These are phyloP conservation scores for Octopus bimaculoides DNA, from an alignment of 1,140 invertebrate genomes.

Conservation along the genomic window DNA sequence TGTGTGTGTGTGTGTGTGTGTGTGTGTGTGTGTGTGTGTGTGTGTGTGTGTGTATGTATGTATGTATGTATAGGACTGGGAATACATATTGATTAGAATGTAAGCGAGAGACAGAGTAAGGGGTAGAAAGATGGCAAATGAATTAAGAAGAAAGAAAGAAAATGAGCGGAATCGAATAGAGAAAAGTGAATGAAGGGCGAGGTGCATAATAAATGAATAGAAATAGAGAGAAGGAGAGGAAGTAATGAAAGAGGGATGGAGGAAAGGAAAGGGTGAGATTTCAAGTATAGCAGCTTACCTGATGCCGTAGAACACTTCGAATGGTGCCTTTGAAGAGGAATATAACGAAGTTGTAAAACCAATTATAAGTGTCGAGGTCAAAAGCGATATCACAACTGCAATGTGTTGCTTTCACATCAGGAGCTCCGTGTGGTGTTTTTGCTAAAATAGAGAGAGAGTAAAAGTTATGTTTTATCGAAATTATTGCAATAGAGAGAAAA, in stretches of 20 bases:
- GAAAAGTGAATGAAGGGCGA: too few species aligned
- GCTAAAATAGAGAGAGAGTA: background rate
- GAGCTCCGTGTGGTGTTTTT: background rate
- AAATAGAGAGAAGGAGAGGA: background rate
- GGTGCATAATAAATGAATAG: too few species aligned
- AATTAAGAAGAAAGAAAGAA: too few species aligned
- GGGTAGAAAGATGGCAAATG: too few species aligned
- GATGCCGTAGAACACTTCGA: background rate
- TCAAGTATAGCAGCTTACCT: background rate
- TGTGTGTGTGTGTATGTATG: background rate
- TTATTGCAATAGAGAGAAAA: too few species aligned
- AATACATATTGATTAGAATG: too few species aligned
- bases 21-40: background rate
- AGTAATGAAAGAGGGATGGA: background rate
- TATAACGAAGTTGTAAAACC: conserved; percentile 6
- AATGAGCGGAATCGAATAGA: too few species aligned
- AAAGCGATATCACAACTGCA: background rate
- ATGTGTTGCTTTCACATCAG: conserved; percentile 3
- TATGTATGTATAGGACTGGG: background rate
- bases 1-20: background rate
- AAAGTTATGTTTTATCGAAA: too few species aligned
- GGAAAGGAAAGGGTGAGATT: background rate
- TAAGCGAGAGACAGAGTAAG: too few species aligned
- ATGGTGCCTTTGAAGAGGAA: background rate
- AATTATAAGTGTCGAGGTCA: conserved; percentile 4